A percentile compares a stretch with the other conserved stretches of the same genome.
Conservation (phyloP, 2,797 vertebrate species). For the Pseudochirops corinnae region DNA sequence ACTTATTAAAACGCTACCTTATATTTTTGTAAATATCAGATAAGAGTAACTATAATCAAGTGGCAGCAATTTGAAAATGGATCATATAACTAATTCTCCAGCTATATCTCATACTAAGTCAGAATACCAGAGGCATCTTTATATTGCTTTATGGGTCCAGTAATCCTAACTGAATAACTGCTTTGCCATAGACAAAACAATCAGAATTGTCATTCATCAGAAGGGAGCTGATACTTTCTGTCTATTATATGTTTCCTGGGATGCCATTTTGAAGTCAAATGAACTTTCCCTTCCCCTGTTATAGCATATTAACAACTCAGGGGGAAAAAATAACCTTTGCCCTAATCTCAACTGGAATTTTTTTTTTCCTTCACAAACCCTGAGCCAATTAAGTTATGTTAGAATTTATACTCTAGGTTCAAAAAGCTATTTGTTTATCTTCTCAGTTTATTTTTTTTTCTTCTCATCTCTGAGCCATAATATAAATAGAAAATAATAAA, state of each 20-base stretch:
- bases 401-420: constrained; percentile 24
- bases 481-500: too few relatives aligned
- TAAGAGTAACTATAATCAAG: constrained; percentile 52
- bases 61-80: constrained; percentile 62
- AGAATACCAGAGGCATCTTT: constrained; percentile 18
- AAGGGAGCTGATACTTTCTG: neutral
- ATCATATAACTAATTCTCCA: constrained; percentile 33
- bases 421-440: too few relatives aligned
- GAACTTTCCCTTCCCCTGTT: constrained; percentile 20
- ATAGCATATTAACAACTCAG: constrained; percentile 32
- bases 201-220: constrained; percentile 54
- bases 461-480: too few relatives aligned
- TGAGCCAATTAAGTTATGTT: neutral
- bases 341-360: neutral
- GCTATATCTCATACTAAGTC: constrained; percentile 9
- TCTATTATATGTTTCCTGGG: constrained; percentile 51
- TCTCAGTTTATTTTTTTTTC: too few relatives aligned
- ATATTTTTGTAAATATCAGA: constrained; percentile 44
- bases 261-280: constrained; percentile 36
- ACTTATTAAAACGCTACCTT: constrained; percentile 35
- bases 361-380: constrained; percentile 29
- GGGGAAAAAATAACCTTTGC: neutral
- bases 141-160: neutral
- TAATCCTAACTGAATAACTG: constrained; percentile 45
- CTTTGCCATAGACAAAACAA: constrained; percentile 46